These are phyloP conservation scores for Drosophila silvestris DNA, from an alignment of 2,888 invertebrate genomes.

Conservation along the genomic window DNA sequence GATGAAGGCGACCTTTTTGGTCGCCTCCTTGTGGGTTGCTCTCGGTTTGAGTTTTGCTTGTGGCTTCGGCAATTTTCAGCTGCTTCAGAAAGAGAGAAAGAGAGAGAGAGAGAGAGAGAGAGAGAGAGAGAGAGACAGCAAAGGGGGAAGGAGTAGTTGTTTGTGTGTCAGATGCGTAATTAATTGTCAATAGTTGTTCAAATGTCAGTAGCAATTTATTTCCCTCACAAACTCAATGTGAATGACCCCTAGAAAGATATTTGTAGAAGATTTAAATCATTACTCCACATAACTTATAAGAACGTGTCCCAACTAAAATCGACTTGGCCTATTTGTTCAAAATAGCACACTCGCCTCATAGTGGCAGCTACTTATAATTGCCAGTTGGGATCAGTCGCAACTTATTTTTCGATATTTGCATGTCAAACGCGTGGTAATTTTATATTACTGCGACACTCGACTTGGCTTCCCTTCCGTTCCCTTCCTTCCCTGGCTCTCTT, in stretches of 20 bases:
- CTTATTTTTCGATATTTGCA: slow-evolving; percentile 69
- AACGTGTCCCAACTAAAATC: background rate
- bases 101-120: background rate
- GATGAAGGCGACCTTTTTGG: slow-evolving; percentile 26
- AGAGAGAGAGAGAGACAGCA: background rate
- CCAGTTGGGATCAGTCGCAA: slow-evolving; percentile 38
- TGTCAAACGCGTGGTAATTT: slow-evolving; percentile 75
- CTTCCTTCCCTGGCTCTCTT: no score
- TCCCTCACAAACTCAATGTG: slow-evolving; percentile 52
- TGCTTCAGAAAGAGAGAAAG: slow-evolving; percentile 1
- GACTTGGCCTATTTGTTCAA: background rate
- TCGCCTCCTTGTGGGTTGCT: slow-evolving; percentile 21
- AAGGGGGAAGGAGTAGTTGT: background rate
- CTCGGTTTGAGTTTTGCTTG: slow-evolving; percentile 21
- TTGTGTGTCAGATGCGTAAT: slow-evolving; percentile 62
- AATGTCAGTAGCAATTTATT: slow-evolving; percentile 76
- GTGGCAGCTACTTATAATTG: slow-evolving; percentile 34
- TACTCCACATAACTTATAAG: background rate
- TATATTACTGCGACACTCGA: slow-evolving; percentile 71
- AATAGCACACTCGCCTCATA: slow-evolving; percentile 36
- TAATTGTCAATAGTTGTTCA: slow-evolving; percentile 77
- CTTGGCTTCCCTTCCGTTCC: background rate
- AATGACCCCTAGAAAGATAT: slow-evolving; percentile 34
- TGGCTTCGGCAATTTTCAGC: slow-evolving; percentile 19
- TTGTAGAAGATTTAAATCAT: background rate